Percentiles rank a stretch among this genome's conserved stretches.
These are phyloP conservation scores for Tricholauxania praeusta DNA, from an alignment of 2,888 invertebrate species.

Conservation along the genomic window DNA sequence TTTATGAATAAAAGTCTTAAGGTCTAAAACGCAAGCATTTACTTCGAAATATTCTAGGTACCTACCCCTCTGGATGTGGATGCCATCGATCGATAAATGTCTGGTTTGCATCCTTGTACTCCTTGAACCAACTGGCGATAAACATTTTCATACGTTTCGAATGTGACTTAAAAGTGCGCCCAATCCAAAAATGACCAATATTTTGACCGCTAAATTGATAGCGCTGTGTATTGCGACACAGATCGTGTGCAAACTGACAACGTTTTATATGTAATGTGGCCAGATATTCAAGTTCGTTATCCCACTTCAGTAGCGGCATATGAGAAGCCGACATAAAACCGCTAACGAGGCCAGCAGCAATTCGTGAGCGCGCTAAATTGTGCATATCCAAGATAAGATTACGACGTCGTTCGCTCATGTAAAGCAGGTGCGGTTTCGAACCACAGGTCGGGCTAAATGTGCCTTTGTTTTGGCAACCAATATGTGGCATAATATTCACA, in stretches of 20 bases:
- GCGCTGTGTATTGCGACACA: constrained; percentile 61
- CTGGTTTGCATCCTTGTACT: constrained; percentile 62
- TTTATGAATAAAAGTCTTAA: too few relatives aligned
- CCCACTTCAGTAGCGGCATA: constrained; percentile 64
- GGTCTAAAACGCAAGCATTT: too few relatives aligned
- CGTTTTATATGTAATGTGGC: constrained; percentile 61
- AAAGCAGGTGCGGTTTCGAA: constrained; percentile 53
- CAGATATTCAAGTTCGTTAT: constrained; percentile 60
- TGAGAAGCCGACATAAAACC: constrained; percentile 58
- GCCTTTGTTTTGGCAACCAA: constrained; percentile 60
- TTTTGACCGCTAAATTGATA: constrained; percentile 63
- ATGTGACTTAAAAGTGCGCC: constrained; percentile 62
- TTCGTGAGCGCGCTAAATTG: constrained; percentile 60
- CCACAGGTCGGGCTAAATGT: constrained; percentile 55
- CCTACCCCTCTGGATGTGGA: constrained; percentile 59
- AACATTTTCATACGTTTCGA: constrained; percentile 63
- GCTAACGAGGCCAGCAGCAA: constrained; percentile 59
- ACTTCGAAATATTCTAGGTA: neutral
- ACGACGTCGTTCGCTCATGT: constrained; percentile 60
- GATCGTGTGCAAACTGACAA: constrained; percentile 62
- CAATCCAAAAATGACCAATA: constrained; percentile 63
- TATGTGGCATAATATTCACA: constrained; percentile 54
- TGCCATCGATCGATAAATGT: constrained; percentile 58
- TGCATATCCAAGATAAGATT: constrained; percentile 63
- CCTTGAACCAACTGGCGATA: constrained; percentile 63